Conservation (phyloP, 2,113 vertebrate genomes). For the Isurus oxyrinchus region DNA sequence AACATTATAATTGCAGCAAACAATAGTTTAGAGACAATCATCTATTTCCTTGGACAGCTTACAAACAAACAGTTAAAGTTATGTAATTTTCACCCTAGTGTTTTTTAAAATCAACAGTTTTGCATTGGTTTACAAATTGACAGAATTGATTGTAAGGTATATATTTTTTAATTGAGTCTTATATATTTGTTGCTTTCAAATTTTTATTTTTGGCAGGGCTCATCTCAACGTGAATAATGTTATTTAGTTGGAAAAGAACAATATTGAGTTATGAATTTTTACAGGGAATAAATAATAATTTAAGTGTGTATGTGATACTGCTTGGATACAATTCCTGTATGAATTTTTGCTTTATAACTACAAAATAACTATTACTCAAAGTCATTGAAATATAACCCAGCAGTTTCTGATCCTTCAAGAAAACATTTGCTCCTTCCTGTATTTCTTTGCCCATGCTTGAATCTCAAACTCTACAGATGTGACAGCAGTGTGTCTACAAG, state of each 20-base stretch:
- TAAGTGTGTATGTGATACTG: not conserved
- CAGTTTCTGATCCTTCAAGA: not conserved
- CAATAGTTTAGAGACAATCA: not conserved
- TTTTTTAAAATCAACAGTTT: not conserved
- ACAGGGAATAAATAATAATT: not conserved
- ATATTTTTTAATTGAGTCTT: not conserved
- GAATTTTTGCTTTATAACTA: not conserved
- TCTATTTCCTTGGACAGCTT: not conserved
- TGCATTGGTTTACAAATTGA: not conserved
- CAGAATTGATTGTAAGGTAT: not conserved
- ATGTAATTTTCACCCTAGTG: not conserved
- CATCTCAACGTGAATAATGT: not conserved
- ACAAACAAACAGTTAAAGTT: not conserved
- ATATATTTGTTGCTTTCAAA: not conserved
- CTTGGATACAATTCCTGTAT: not conserved
- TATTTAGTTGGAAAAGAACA: not conserved
- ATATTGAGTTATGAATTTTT: not conserved
- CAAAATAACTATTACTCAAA: not conserved
- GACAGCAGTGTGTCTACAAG: not conserved
- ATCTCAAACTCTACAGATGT: not conserved
- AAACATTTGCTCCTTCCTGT: not conserved
- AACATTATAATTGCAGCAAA: not conserved
- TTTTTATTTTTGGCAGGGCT: not conserved
- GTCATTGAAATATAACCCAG: not conserved
- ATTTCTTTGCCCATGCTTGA: not conserved